phyloP scores from a whole-genome alignment of 2,888 invertebrate species.

The Parnassius orleans region DNA sequence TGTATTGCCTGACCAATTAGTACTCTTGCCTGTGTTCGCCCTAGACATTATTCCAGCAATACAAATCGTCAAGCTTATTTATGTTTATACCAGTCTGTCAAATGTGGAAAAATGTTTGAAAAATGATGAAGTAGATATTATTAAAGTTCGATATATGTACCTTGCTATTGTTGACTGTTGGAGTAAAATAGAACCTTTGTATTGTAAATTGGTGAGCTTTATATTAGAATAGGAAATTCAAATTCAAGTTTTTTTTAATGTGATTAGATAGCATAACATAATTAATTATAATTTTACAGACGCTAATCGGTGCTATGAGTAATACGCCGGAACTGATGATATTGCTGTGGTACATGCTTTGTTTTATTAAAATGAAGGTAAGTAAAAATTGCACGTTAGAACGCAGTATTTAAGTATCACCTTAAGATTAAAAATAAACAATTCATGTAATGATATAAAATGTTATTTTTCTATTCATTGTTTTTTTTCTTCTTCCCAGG shows the following conservation, averaged over 20 bases:
- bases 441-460: too few species aligned
- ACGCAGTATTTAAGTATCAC: too few species aligned
- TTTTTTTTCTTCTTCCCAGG: conserved; percentile 9
- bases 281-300: conserved; percentile 2
- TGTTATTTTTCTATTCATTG: too few species aligned
- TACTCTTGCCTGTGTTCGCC: conserved; percentile 6
- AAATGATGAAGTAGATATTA: conserved; percentile 1
- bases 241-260: too few species aligned
- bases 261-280: too few species aligned
- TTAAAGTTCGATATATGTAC: conserved; percentile 3
- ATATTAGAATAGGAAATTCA: too few species aligned
- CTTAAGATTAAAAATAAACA: too few species aligned
- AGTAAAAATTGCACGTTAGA: not conserved
- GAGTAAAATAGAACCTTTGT: conserved; percentile 29
- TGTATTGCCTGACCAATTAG: conserved; percentile 1
- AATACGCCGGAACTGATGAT: conserved; percentile 22
- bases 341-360: conserved; percentile 16
- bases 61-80: conserved; percentile 12
- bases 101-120: conserved; percentile 10
- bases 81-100: conserved; percentile 10
- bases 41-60: conserved; percentile 10
- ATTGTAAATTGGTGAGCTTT: conserved; percentile 27
- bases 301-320: conserved; percentile 4
- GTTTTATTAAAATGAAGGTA: conserved; percentile 15
- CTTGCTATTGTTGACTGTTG: conserved; percentile 19